phyloP scores from a whole-genome alignment of 2,797 vertebrate species.

The Propithecus deckenii region DNA sequence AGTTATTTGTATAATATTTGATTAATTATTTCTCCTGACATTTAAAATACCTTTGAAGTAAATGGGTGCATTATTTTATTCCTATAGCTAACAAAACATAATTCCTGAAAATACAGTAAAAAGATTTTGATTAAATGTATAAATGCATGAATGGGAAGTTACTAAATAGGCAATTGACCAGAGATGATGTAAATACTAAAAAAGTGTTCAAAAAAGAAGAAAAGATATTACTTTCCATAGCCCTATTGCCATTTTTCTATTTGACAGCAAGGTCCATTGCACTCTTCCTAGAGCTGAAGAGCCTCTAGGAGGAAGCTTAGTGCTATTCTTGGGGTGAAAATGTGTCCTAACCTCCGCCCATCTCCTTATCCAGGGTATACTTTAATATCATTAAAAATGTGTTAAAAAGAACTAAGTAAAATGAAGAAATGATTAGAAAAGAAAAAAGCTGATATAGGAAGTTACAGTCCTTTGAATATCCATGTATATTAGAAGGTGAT shows the following conservation, averaged over 20 bases:
- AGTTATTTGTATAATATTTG: background rate
- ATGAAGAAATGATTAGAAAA: background rate
- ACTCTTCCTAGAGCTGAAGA: background rate
- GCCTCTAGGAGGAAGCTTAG: background rate
- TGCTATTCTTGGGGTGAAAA: fast-evolving
- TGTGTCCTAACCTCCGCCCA: background rate
- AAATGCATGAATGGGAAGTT: background rate
- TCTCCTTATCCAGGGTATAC: background rate
- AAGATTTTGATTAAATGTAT: background rate
- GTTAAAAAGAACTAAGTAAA: background rate
- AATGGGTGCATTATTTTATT: background rate
- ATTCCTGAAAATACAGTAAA: background rate
- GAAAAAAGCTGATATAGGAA: background rate
- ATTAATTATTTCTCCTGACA: background rate
- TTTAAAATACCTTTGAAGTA: background rate
- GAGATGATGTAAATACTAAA: background rate
- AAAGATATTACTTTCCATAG: background rate
- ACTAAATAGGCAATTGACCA: background rate
- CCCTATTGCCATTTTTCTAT: background rate
- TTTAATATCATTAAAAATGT: background rate
- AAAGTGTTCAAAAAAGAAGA: background rate
- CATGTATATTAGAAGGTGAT: background rate
- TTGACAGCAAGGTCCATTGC: background rate
- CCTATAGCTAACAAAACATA: background rate
- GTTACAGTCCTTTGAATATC: background rate